These are phyloP conservation scores for Alentia gelatinosa DNA, from an alignment of 2,888 invertebrate genomes.

Conservation along the genomic window DNA sequence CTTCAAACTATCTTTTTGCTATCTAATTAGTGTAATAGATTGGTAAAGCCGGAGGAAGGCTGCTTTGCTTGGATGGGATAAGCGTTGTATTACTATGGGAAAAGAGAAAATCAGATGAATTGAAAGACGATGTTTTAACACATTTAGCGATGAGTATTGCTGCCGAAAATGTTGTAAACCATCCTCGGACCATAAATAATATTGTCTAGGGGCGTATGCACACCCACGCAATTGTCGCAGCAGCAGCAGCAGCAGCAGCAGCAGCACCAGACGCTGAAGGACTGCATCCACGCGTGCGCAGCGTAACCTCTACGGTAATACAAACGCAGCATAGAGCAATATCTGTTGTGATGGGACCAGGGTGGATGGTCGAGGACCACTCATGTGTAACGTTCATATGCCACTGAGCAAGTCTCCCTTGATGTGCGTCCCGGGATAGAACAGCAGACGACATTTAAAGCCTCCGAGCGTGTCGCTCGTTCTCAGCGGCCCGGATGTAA, in stretches of 20 bases:
- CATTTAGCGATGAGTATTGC: too few relatives aligned
- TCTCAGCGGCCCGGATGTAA: neutral
- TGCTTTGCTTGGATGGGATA: too few relatives aligned
- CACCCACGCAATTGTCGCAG: neutral
- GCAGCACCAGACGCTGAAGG: neutral
- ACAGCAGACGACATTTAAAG: neutral
- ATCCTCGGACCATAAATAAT: neutral
- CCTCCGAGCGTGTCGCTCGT: too few relatives aligned
- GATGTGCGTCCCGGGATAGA: neutral
- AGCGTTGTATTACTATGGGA: too few relatives aligned
- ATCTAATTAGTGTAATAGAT: too few relatives aligned
- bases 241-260: slow-evolving; percentile 1
- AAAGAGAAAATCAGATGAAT: too few relatives aligned
- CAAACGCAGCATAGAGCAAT: neutral
- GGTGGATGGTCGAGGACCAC: neutral
- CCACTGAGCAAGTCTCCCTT: neutral
- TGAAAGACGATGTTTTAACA: too few relatives aligned
- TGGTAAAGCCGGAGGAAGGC: too few relatives aligned
- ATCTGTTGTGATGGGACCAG: neutral
- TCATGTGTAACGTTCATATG: neutral
- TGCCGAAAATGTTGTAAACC: too few relatives aligned
- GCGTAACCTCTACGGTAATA: neutral
- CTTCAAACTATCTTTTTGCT: too few relatives aligned
- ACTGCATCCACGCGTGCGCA: neutral
- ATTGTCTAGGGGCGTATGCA: neutral